A percentile compares a stretch with the other conserved stretches of the same genome.
These are phyloP conservation scores for Gymnoscopelus microlampas DNA, from an alignment of 2,797 vertebrate species.

Conservation along the genomic window DNA sequence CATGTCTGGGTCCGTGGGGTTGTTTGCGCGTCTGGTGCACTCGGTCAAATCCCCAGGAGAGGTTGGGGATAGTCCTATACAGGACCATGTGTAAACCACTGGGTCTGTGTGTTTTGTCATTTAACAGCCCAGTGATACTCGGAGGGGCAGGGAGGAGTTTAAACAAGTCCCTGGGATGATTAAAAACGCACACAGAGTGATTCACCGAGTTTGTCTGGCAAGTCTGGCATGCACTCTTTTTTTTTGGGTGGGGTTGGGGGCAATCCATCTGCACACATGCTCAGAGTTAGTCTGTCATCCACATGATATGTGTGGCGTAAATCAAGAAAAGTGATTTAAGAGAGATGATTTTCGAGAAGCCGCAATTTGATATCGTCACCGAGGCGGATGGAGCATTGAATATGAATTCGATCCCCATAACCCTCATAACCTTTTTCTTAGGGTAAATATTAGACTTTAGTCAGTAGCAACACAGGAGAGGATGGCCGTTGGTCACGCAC, in stretches of 20 bases:
- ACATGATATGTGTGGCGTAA: slow-evolving; percentile 34
- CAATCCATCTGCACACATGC: slow-evolving; percentile 40
- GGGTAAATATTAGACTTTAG: slow-evolving; percentile 1
- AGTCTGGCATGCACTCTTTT: slow-evolving; percentile 27
- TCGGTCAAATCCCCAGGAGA: slow-evolving; percentile 56
- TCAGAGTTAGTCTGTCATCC: slow-evolving; percentile 40
- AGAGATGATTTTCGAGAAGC: slow-evolving; percentile 22
- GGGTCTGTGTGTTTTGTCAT: slow-evolving; percentile 51
- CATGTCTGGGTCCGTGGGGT: slow-evolving; percentile 33
- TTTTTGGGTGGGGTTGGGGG: slow-evolving; percentile 19
- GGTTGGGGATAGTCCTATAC: slow-evolving; percentile 52
- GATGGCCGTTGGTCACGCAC: slow-evolving; percentile 41
- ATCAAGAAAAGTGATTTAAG: slow-evolving; percentile 47
- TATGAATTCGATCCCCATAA: slow-evolving; percentile 31
- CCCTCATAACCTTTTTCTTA: slow-evolving; percentile 10
- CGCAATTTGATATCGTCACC: slow-evolving; percentile 22
- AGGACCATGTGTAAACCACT: slow-evolving; percentile 31
- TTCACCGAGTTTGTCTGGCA: slow-evolving; percentile 37
- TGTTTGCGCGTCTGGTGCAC: slow-evolving; percentile 59
- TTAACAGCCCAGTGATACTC: slow-evolving; percentile 58
- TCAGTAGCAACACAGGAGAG: slow-evolving; percentile 17
- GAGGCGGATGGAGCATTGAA: slow-evolving; percentile 16
- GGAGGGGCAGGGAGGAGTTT: slow-evolving; percentile 38
- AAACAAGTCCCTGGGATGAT: slow-evolving; percentile 60
- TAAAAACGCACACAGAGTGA: slow-evolving; percentile 55